Evolutionary conservation across 2,888 invertebrate species (phyloP), one percentile per base, ranked within the genome.

Genomic region (Lepidocyrtinus sp.): DNA sequence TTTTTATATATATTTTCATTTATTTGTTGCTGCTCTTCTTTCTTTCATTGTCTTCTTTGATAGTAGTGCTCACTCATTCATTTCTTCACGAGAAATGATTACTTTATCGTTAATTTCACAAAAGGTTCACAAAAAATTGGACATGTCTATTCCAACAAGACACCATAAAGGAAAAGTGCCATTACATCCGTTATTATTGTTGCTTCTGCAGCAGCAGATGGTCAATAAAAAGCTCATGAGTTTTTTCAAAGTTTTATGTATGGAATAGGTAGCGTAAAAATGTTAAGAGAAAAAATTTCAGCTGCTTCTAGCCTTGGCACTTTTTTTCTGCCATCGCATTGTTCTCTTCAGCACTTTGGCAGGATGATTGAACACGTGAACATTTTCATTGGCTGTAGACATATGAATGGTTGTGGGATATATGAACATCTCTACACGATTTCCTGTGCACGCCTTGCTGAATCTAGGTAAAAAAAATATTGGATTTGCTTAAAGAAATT

Each of bases 71-170:
- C 64, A 65, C 21, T 74, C 74, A 74, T 74, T 74, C 74, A 74
- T 74, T 74, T 74, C 45, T 59, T 65, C 59, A 36, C 36, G 25
- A 59, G 27, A 74, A 74, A 59, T 67, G 26, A 74, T 74, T 67
- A 74, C 67, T 74, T 74, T 27, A 67, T 67, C 65, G 59, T 67
- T 74, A 74, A 74, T 74, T 65, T 74, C 22, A 74, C 59, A 73
- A 74, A 55, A 74, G 64, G 55, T 26, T 64, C 55, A 74, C 27
- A 59, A 70, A 68, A 70, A 69, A 27, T 36, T 70, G 61, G 36
- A 70, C 70, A 70, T 70, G 70, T 70, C 59, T 69, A 59, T 69
- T 26, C 26, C 21, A 12, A 19, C 22, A 62, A 46, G 15, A 45
- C 9, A 73, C 50, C 45, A 2, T 1, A 64, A 73, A 73, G 22